Evolutionary conservation across 1,140 invertebrate species (phyloP).

Genomic region (Bombus breviceps): DNA sequence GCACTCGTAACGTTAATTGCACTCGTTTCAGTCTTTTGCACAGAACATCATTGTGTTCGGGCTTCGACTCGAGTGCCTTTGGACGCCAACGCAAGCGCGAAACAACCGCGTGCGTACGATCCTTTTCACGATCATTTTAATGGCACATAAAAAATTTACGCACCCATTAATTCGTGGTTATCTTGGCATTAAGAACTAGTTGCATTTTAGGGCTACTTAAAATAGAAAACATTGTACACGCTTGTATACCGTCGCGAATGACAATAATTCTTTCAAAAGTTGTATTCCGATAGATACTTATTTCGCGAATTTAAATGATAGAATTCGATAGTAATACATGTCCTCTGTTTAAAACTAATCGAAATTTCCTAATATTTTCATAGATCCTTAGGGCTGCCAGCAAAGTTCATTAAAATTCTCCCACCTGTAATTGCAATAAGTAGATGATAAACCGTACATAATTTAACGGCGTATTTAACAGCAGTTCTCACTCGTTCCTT

Average conservation of each 20-base stretch:
- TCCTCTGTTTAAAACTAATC: not conserved
- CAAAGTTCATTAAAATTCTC: slow-evolving; percentile 28
- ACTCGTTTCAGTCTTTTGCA: slow-evolving; percentile 54
- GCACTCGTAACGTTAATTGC: slow-evolving; percentile 62
- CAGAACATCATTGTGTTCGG: slow-evolving; percentile 41
- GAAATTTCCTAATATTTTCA: not conserved
- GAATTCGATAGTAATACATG: not conserved
- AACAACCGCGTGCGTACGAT: slow-evolving; percentile 3
- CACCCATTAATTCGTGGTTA: slow-evolving; percentile 54
- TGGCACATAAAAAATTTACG: slow-evolving; percentile 64
- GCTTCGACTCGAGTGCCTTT: slow-evolving; percentile 11
- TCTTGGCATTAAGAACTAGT: slow-evolving; percentile 32
- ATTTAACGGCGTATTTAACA: slow-evolving; percentile 27
- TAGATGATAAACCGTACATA: slow-evolving; percentile 51
- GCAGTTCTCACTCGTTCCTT: slow-evolving; percentile 38
- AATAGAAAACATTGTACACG: slow-evolving; percentile 26
- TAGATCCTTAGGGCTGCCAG: not conserved
- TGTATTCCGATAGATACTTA: not conserved
- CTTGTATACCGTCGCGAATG: not conserved
- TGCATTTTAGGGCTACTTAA: slow-evolving; percentile 45
- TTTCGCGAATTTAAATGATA: not conserved
- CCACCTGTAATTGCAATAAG: not conserved
- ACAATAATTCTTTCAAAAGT: slow-evolving; percentile 6
- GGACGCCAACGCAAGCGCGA: slow-evolving; percentile 6
- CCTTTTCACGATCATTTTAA: slow-evolving; percentile 63